Conservation (phyloP, 1,140 invertebrate genomes). For the Glossosoma conforme region DNA sequence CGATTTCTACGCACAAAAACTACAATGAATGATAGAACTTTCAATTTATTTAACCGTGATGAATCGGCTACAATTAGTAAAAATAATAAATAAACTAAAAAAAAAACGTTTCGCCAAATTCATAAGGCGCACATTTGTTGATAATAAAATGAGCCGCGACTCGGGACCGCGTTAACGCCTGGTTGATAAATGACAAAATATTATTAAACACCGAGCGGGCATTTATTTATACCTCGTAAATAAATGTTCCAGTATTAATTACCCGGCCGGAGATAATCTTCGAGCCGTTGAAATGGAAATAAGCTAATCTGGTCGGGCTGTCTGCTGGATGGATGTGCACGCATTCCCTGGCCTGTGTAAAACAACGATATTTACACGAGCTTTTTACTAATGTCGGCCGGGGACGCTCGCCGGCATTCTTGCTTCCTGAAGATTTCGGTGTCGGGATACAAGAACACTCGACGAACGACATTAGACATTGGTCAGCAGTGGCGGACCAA, state of each 20-base stretch:
- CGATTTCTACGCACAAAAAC: too few species aligned
- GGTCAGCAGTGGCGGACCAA: too few species aligned
- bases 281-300: slow-evolving; percentile 30
- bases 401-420: not conserved
- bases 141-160: too few species aligned
- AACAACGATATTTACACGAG: slow-evolving; percentile 27
- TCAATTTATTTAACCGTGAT: too few species aligned
- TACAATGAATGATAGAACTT: too few species aligned
- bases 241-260: slow-evolving; percentile 27
- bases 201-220: slow-evolving; percentile 6
- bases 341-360: slow-evolving; percentile 22
- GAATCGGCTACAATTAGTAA: too few species aligned
- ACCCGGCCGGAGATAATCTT: slow-evolving; percentile 26
- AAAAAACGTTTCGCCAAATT: too few species aligned
- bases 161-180: too few species aligned
- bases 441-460: slow-evolving; percentile 3
- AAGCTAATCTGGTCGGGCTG: slow-evolving; percentile 28
- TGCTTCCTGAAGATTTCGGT: slow-evolving; percentile 1
- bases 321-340: slow-evolving; percentile 23
- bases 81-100: too few species aligned
- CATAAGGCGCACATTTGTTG: too few species aligned
- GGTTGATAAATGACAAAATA: slow-evolving; percentile 23
- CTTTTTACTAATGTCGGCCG: slow-evolving; percentile 9
- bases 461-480: too few species aligned
- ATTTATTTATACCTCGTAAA: slow-evolving; percentile 19